Evolutionary conservation across 2,797 vertebrate species (phyloP), one percentile per base, ranked within the genome.

Genomic region (Cyprinodon diabolis): DNA sequence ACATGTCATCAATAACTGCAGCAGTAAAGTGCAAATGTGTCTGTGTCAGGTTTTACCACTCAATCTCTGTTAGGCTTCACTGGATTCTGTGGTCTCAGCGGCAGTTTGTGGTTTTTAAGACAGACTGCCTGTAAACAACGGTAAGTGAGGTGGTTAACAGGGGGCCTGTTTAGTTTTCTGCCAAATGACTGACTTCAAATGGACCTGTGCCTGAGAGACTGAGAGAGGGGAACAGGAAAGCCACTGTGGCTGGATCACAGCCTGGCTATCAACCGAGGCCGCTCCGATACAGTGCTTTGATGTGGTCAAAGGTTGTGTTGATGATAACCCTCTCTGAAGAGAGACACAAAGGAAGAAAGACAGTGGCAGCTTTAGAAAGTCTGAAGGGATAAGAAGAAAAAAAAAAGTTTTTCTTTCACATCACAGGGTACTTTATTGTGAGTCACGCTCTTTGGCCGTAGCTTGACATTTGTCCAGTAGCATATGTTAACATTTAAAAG

Each of bases 121-220:
- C 68, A 57, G 71, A 57, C 6, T n/a, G 40, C 69, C 77, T 87
- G 79, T 87, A 87, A 85, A 86, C 84, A 84, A 80, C 82, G 76
- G 81, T 83, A 84, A 91, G 85, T 82, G 87, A 80, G 57, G 74
- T 66, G 78, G 88, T 90, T 89, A 90, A 89, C 85, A 76, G 82
- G 86, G 72, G 82, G 77, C 79, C 86, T 91, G 91, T 92, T 94
- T 93, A 90, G 92, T 30, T 86, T 91, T 89, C 84, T 86, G 91
- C 90, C 80, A 92, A 91, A 92, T 92, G 88, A 91, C 90, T 89
- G 85, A 84, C 78, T 87, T 92, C 90, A 91, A 93, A 93, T 87
- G 85, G 82, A 77, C 48, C 82, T 66, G 72, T 14, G 72, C 65
- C 74, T 76, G 13, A 78, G 77, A 84, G 84, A 66, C 71, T 3